These are phyloP conservation scores for Scarus forsteni DNA, from an alignment of 2,797 vertebrate species.

Conservation along the genomic window DNA sequence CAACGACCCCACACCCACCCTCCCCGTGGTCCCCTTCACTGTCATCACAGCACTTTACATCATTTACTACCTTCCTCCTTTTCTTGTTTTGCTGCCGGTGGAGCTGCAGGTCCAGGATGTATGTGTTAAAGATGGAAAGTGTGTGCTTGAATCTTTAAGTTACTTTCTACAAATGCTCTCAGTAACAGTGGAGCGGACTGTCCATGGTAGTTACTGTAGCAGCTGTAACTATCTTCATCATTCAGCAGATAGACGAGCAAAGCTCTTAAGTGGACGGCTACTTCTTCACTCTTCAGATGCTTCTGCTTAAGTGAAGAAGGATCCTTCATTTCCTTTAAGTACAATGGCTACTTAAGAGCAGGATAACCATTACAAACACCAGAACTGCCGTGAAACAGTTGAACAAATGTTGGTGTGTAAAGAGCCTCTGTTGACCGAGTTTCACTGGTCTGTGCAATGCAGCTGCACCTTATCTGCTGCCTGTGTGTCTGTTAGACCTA, in stretches of 20 bases:
- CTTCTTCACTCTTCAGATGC: conserved; percentile 4
- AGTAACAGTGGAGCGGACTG: conserved; percentile 5
- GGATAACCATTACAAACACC: neutral
- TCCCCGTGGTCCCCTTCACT: conserved; percentile 11
- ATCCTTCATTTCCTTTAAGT: conserved; percentile 1
- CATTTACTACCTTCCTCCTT: conserved; percentile 14
- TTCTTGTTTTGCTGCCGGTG: neutral
- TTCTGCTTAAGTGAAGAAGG: neutral
- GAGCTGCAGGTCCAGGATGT: conserved; percentile 1
- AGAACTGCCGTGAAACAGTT: conserved; percentile 36
- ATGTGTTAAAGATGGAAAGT: neutral
- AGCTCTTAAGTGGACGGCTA: conserved; percentile 17
- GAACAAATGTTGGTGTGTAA: neutral
- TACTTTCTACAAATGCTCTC: conserved; percentile 12
- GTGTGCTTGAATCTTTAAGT: conserved; percentile 10
- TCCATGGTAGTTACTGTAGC: conserved; percentile 20
- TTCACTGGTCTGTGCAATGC: no score
- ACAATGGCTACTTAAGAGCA: neutral
- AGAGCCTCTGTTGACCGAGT: no score
- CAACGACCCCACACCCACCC: neutral
- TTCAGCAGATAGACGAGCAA: conserved; percentile 8
- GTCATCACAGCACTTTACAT: conserved; percentile 12
- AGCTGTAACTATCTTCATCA: conserved; percentile 31
- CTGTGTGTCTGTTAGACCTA: neutral
- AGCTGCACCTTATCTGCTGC: no score